Evolutionary conservation across 2,888 invertebrate species (phyloP).

Genomic region (Diarsia brunnea): DNA sequence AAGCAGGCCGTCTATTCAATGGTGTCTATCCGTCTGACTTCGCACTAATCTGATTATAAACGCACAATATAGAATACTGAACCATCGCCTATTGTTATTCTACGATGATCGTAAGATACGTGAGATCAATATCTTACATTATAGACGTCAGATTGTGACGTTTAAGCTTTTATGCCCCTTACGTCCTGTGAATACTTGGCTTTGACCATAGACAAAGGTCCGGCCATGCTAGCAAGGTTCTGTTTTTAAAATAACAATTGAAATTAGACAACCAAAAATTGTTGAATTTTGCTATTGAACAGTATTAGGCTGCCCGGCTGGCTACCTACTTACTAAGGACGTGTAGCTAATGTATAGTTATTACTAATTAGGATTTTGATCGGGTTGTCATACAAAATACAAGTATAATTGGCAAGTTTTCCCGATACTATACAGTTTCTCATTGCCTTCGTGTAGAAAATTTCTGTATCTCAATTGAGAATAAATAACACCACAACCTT

Average conservation of each 20-base stretch:
- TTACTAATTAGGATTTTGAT: neutral
- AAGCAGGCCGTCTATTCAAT: constrained; percentile 36
- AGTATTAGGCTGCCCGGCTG: neutral
- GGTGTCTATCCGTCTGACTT: constrained; percentile 63
- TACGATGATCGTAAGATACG: constrained; percentile 77
- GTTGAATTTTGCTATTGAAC: neutral
- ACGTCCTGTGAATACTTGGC: constrained; percentile 51
- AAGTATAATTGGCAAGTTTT: no score
- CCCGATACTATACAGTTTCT: neutral
- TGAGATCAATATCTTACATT: constrained; percentile 83
- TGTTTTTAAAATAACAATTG: neutral
- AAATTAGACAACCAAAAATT: neutral
- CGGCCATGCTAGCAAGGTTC: neutral
- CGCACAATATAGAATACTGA: constrained; percentile 78
- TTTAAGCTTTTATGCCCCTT: constrained; percentile 72
- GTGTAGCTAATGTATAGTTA: neutral
- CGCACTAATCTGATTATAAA: constrained; percentile 74
- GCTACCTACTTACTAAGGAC: no score
- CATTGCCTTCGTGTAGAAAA: neutral
- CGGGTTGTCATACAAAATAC: no score
- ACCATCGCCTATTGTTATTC: constrained; percentile 81
- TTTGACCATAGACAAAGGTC: constrained; percentile 22
- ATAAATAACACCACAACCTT: constrained; percentile 35
- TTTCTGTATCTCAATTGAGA: constrained; percentile 25
- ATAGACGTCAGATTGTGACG: constrained; percentile 76